Percentiles rank a stretch among this genome's conserved stretches.
Evolutionary conservation across 2,888 invertebrate species (phyloP).

Genomic region (Orthosia incerta): DNA sequence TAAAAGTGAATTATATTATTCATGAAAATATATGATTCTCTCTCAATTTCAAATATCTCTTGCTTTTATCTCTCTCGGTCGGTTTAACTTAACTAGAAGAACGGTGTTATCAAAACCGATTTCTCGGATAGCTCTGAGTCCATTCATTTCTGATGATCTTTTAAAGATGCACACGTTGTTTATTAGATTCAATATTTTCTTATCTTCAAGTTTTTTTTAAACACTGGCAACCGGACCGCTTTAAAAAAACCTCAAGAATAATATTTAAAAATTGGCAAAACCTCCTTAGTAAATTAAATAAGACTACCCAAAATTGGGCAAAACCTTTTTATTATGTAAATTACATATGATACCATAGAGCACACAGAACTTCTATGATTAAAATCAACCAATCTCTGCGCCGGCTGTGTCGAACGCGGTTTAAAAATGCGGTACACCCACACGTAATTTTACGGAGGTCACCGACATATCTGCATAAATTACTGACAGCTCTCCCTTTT

Average conservation of each 20-base stretch:
- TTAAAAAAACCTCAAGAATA: neutral
- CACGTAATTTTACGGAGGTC: conserved; percentile 62
- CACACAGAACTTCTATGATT: conserved; percentile 8
- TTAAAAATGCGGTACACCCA: conserved; percentile 59
- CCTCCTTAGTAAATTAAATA: neutral
- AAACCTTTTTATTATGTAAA: neutral
- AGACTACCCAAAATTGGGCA: neutral
- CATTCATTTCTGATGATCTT: conserved; percentile 1
- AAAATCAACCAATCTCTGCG: conserved; percentile 25
- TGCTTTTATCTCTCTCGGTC: conserved; percentile 19
- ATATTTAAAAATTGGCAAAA: neutral
- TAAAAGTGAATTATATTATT: conserved; percentile 52
- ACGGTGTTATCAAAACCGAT: neutral
- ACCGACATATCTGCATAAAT: conserved; percentile 65
- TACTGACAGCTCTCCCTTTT: conserved; percentile 69
- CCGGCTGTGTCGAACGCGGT: conserved; percentile 11
- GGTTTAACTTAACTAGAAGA: conserved; percentile 18
- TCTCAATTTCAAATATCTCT: conserved; percentile 33
- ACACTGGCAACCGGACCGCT: neutral
- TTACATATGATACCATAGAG: conserved; percentile 13
- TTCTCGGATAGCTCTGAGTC: neutral
- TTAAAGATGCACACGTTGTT: neutral
- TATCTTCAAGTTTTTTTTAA: neutral
- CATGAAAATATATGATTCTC: conserved; percentile 46
- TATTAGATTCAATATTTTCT: neutral